Evolutionary conservation across 1,140 invertebrate species (phyloP).

Genomic region (Capitella teleta): DNA sequence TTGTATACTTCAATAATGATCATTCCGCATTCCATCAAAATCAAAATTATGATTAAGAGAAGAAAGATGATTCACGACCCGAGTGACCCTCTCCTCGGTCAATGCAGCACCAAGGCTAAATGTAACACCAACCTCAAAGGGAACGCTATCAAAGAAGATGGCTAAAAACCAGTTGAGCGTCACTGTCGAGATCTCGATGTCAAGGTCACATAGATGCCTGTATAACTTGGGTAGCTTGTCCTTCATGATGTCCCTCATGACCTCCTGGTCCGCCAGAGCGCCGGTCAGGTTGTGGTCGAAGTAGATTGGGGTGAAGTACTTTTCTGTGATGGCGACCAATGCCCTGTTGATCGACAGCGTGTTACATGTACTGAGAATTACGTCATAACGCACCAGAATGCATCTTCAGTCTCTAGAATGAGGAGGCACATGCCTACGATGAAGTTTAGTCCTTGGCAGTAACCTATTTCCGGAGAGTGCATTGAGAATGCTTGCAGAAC

Average conservation of each 20-base stretch:
- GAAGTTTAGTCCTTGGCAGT: conserved; percentile 51
- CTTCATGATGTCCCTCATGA: conserved; percentile 43
- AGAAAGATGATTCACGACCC: too few species aligned
- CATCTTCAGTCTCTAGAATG: conserved; percentile 46
- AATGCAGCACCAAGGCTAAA: too few species aligned
- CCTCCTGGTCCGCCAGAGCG: conserved; percentile 47
- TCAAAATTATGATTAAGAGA: too few species aligned
- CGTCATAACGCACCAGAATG: conserved; percentile 42
- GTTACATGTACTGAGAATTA: not conserved
- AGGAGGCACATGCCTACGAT: conserved; percentile 45
- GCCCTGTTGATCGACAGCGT: conserved; percentile 21
- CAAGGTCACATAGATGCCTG: conserved; percentile 41
- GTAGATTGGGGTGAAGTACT: conserved; percentile 44
- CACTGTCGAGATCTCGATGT: conserved; percentile 47
- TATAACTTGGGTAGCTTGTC: conserved; percentile 41
- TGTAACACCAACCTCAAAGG: conserved; percentile 43
- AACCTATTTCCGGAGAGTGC: conserved; percentile 44
- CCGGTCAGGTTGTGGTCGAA: conserved; percentile 46
- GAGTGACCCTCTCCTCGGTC: too few species aligned
- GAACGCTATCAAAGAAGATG: conserved; percentile 48
- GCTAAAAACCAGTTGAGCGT: conserved; percentile 50
- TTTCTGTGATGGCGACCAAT: conserved; percentile 46
- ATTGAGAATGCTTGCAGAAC: conserved; percentile 45
- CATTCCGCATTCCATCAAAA: too few species aligned
- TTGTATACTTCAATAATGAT: too few species aligned